Percentiles rank a stretch among this genome's conserved stretches.
phyloP scores from a whole-genome alignment of 2,888 invertebrate species.

The Folsomia candida region DNA sequence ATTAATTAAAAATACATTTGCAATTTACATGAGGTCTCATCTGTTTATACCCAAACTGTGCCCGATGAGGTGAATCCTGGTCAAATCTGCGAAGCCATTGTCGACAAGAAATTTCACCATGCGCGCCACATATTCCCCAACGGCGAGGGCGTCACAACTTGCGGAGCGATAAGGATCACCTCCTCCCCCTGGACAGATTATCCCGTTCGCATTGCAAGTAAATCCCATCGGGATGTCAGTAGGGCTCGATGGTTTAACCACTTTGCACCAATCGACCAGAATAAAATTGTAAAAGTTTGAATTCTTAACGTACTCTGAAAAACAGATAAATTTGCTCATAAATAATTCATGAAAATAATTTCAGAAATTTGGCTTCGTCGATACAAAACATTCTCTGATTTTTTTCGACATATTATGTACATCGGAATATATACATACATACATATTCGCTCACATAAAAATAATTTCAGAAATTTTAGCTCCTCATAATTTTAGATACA shows the following conservation, averaged over 20 bases:
- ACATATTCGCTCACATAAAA: too few relatives aligned
- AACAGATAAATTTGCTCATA: background rate
- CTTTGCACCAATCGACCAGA: background rate
- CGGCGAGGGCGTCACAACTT: background rate
- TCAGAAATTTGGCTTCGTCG: too few relatives aligned
- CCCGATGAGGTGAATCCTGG: background rate
- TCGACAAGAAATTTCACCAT: background rate
- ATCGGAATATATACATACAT: too few relatives aligned
- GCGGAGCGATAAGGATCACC: background rate
- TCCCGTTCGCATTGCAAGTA: background rate
- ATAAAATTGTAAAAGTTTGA: background rate
- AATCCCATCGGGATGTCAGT: background rate
- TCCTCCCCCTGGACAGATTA: background rate
- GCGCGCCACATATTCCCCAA: background rate
- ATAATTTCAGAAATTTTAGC: too few relatives aligned
- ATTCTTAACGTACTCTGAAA: background rate
- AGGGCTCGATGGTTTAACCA: background rate
- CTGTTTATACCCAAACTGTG: conserved; percentile 3
- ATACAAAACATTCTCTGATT: too few relatives aligned
- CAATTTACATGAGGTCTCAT: too few relatives aligned
- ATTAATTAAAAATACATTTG: too few relatives aligned
- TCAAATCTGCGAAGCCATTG: background rate
- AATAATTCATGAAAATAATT: too few relatives aligned
- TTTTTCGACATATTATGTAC: too few relatives aligned
- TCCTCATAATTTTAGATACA: too few relatives aligned